Base-by-base conservation (phyloP, 2,888 invertebrate species). In the Oithona nana region DNA sequence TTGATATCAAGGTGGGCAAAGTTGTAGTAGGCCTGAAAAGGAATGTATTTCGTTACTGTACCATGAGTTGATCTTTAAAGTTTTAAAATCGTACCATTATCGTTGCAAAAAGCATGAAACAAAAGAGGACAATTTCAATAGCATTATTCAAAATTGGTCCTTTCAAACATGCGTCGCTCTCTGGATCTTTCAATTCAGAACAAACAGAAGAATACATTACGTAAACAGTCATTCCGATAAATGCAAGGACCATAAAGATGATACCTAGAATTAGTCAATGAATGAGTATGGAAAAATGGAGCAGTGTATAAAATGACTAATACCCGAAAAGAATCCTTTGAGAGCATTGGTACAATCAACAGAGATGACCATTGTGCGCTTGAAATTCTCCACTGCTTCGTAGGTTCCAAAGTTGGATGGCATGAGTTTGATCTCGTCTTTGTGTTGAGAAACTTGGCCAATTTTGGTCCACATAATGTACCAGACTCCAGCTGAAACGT, bases 391-490 rank as follows among this genome's bases (percentile, higher is more conserved):
- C 13, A 26, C 16, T 54, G 20, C 3, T 26, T 26, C 2, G 54
- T 54, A n/a, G n/a, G n/a, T n/a, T 54, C 54, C 2, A 2, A 26
- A 26, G 3, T 20, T 24, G n/a, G n/a, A n/a, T 20, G 54, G 22
- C 54, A 54, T 16, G 24, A 26, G 64, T 2, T 64, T 64, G 24
- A 65, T 66, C 56, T 63, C 64, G 63, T 66, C 65, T 2, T 61
- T 61, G 64, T 66, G 66, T 24, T 68, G 66, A 60, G 69, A 67
- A 52, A 67, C 69, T 64, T 78, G 75, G 4, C 83, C 83, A 63
- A 86, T 81, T 69, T 83, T 82, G 67, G 77, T 78, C 84, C 84
- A 86, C 67, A 86, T 81, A 55, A 84, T 80, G 70, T 80, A 83
- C 68, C 83, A 79, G 28, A 84, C 78, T 24, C 83, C 84, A 67